These are phyloP conservation scores for Sebastes ruberrimus DNA, from an alignment of 2,797 vertebrate genomes.

Conservation along the genomic window DNA sequence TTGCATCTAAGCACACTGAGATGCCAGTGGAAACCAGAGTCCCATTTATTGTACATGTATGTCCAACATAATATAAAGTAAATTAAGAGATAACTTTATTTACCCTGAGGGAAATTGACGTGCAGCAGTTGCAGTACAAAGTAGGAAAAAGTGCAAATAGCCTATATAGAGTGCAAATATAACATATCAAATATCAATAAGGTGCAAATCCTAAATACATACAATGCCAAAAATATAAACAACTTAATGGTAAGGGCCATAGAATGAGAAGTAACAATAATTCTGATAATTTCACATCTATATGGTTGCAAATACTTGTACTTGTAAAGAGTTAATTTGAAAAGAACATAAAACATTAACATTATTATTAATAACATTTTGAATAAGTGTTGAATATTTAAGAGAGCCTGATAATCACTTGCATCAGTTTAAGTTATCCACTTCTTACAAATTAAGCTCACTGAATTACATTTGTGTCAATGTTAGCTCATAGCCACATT, in stretches of 20 bases:
- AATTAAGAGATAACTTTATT: neutral
- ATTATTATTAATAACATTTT: neutral
- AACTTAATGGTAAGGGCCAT: too few species aligned
- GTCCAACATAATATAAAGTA: neutral
- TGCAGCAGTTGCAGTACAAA: neutral
- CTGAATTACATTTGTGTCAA: neutral
- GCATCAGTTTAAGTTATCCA: neutral
- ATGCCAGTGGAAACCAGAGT: neutral
- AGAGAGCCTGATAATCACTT: neutral
- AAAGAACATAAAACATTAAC: neutral
- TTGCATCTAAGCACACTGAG: neutral
- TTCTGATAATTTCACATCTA: neutral
- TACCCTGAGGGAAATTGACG: accelerated
- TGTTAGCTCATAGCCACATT: neutral
- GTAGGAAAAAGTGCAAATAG: neutral
- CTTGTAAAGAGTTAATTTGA: neutral
- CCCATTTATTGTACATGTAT: neutral
- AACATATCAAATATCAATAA: neutral
- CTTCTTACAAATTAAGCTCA: neutral
- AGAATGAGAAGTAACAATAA: neutral
- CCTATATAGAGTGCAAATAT: neutral
- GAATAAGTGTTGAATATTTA: neutral
- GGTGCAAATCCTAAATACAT: neutral
- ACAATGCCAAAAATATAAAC: neutral
- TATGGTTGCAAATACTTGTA: neutral